Evolutionary conservation across 2,113 vertebrate species (phyloP).

Genomic region (Mustela lutreola): DNA sequence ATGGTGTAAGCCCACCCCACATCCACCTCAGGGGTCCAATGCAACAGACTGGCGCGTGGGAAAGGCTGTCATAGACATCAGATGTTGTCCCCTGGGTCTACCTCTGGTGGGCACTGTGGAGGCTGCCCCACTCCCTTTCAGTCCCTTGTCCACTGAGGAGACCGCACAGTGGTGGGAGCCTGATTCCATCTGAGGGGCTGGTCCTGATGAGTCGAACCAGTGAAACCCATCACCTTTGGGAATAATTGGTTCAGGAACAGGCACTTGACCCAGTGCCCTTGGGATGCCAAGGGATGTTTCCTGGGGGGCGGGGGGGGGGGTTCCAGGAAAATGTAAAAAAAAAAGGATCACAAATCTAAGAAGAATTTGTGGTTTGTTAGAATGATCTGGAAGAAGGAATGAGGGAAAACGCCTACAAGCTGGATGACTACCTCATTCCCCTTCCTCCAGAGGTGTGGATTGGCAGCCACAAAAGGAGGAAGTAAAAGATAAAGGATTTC

Average conservation of each 20-base stretch:
- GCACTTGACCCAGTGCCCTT: not conserved
- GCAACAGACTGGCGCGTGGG: not conserved
- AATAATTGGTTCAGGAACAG: not conserved
- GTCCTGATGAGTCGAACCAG: not conserved
- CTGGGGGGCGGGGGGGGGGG: no score
- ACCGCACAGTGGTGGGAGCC: not conserved
- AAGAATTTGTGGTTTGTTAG: not conserved
- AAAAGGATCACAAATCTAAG: not conserved
- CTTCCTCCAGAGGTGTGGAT: not conserved
- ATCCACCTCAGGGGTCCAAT: no score
- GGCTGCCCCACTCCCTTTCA: fast-evolving
- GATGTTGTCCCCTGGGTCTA: not conserved
- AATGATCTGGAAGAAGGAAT: not conserved
- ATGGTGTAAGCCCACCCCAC: no score
- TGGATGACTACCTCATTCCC: not conserved
- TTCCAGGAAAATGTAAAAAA: not conserved
- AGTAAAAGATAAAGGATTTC: not conserved
- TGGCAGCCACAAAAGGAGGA: not conserved
- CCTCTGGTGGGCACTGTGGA: not conserved
- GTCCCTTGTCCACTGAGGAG: not conserved
- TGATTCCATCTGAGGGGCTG: not conserved
- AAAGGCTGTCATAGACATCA: not conserved
- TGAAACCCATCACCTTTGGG: not conserved
- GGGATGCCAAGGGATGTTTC: not conserved
- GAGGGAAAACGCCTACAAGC: not conserved